phyloP scores from a whole-genome alignment of 2,113 vertebrate species.

The Saguinus midas region DNA sequence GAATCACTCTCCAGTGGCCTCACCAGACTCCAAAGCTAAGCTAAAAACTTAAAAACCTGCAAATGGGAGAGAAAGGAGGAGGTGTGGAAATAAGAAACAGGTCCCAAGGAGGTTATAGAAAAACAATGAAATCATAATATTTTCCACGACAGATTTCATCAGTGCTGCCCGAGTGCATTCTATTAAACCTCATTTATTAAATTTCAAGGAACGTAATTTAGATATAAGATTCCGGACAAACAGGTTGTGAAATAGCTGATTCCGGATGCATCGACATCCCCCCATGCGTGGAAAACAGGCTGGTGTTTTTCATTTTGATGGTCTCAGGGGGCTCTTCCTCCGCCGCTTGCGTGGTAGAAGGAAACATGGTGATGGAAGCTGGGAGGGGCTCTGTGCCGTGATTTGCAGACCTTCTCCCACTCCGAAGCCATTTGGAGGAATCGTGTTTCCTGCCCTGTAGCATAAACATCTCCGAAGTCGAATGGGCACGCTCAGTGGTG shows the following conservation, averaged over 20 bases:
- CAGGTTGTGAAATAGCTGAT: constrained; percentile 52
- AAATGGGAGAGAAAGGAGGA: not conserved
- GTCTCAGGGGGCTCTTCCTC: not conserved
- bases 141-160: constrained; percentile 69
- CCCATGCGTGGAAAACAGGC: constrained; percentile 46
- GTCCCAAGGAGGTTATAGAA: constrained; percentile 35
- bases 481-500: not conserved
- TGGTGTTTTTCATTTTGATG: constrained; percentile 11
- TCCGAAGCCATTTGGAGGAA: not conserved
- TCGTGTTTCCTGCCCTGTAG: not conserved
- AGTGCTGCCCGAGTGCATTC: constrained; percentile 60
- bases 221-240: constrained; percentile 61
- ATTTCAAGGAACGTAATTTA: constrained; percentile 68
- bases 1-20: not conserved
- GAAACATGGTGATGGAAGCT: not conserved
- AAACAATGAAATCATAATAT: constrained; percentile 65
- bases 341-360: not conserved
- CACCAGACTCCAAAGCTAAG: not conserved
- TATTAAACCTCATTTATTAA: constrained; percentile 76
- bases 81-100: not conserved
- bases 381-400: not conserved
- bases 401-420: not conserved
- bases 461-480: not conserved
- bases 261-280: accelerated
- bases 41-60: not conserved